These are phyloP conservation scores for Operophtera brumata DNA, from an alignment of 2,888 invertebrate species.

Conservation along the genomic window DNA sequence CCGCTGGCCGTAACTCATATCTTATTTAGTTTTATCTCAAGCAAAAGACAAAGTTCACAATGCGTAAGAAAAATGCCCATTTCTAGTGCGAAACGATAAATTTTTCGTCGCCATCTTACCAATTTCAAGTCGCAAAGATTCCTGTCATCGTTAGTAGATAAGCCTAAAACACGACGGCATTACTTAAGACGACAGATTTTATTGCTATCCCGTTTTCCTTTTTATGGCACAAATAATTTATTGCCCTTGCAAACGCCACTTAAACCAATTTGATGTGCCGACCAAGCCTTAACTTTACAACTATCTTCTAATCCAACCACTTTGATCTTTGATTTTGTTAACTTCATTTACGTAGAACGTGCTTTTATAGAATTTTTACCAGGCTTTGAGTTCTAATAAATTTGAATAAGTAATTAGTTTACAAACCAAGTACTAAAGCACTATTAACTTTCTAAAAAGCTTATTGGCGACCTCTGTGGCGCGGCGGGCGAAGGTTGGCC, in stretches of 20 bases:
- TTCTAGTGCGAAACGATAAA: constrained; percentile 31
- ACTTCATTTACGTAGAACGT: neutral
- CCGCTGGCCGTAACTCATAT: too few species aligned
- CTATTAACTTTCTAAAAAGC: neutral
- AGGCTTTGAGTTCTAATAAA: neutral
- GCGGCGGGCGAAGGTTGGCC: too few species aligned
- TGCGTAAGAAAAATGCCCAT: constrained; percentile 32
- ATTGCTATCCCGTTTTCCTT: constrained; percentile 61
- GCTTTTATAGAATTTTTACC: neutral
- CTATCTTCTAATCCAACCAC: constrained; percentile 2
- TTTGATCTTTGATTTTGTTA: constrained; percentile 9
- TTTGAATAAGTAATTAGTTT: too few species aligned
- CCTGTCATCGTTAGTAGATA: constrained; percentile 57
- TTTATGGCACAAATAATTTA: constrained; percentile 64
- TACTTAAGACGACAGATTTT: constrained; percentile 67
- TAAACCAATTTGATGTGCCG: constrained; percentile 18
- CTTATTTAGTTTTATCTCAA: neutral
- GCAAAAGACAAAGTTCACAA: constrained; percentile 15
- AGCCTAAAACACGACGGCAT: constrained; percentile 60
- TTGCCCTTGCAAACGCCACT: constrained; percentile 46
- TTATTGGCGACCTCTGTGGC: too few species aligned
- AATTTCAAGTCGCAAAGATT: constrained; percentile 50
- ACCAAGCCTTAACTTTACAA: constrained; percentile 3
- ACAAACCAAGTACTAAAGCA: neutral
- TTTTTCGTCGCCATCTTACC: constrained; percentile 42